Evolutionary conservation across 2,888 invertebrate genomes (phyloP), one percentile per base, ranked within the genome.

Genomic region (Macrophya alboannulata): DNA sequence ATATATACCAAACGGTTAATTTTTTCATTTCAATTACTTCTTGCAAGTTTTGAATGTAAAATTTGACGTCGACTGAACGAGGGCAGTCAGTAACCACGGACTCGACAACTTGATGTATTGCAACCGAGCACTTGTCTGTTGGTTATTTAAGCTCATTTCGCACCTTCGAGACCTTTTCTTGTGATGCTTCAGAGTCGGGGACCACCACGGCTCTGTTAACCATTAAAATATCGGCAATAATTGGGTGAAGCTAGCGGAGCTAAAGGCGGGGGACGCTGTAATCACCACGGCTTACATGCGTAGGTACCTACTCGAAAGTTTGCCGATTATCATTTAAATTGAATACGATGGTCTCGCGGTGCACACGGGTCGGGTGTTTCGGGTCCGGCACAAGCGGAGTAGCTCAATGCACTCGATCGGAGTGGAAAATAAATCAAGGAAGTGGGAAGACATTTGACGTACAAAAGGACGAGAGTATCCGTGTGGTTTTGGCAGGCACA

Each of bases 271-370:
- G 37, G 8, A 10, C 62, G 17, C 62, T 40, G 62, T 40, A 81
- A 62, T 65, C 62, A 40, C 12, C 21, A 40, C 25, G 62, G 62
- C 40, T 81, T 43, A 62, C 81, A 62, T 9, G 31, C 37, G 77
- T 48, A 79, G 17, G 48, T 62, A n/a, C 37, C 51, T 17, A 25
- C 31, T 45, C 81, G 81, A 48, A 83, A 81, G 81, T 45, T 83
- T 51, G 65, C 17, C 48, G 83, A 83, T 83, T 83, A 83, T 83
- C 83, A 83, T 83, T 83, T 83, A 83, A 83, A 83, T 83, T 83
- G 68, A 83, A 83, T 83, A 25, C 48, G 48, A 68, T 25, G 48
- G 25, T 40, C 43, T 81, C 21, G 40, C 21, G 59, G 62, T 62
- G 81, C 21, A 31, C 40, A 59, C 40, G 81, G 65, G 1, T 59